phyloP scores from a whole-genome alignment of 2,797 vertebrate genomes.

The Sebastes trivittatus region DNA sequence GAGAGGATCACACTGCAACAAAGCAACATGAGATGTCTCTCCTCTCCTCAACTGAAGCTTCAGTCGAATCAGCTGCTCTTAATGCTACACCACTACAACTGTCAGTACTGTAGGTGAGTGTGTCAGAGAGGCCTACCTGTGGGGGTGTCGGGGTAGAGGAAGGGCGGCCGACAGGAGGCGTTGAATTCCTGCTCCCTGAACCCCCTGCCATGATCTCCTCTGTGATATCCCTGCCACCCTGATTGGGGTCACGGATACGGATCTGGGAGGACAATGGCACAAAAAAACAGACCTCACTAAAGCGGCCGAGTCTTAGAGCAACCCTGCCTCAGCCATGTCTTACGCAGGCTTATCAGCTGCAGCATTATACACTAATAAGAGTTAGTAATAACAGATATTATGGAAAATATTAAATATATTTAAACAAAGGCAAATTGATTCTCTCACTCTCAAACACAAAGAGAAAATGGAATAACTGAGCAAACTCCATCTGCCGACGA shows the following conservation, averaged over 20 bases:
- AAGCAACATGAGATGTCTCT: slow-evolving; percentile 28
- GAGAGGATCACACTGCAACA: slow-evolving; percentile 18
- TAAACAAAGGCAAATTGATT: not conserved
- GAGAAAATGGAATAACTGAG: not conserved
- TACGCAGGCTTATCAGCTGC: not conserved
- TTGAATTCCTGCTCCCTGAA: slow-evolving; percentile 85
- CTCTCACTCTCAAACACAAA: not conserved
- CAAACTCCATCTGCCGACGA: not conserved
- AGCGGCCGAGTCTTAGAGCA: slow-evolving; percentile 43
- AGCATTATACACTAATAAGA: not conserved
- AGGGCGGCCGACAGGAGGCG: slow-evolving; percentile 84
- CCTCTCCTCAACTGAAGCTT: not conserved
- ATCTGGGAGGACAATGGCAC: slow-evolving; percentile 86
- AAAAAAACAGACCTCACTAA: slow-evolving; percentile 69
- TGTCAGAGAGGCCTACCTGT: slow-evolving; percentile 83
- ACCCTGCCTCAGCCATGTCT: not conserved
- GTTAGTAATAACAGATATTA: not conserved
- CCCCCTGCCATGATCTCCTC: slow-evolving; percentile 96
- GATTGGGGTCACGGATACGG: slow-evolving; percentile 98
- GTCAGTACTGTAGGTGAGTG: not conserved
- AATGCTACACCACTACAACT: not conserved
- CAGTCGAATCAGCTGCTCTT: slow-evolving; percentile 2
- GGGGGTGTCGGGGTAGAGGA: slow-evolving; percentile 93
- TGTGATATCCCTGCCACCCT: slow-evolving; percentile 97
- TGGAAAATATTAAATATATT: not conserved